Conservation (phyloP, 2,797 vertebrate genomes). For the Squalus acanthias region DNA sequence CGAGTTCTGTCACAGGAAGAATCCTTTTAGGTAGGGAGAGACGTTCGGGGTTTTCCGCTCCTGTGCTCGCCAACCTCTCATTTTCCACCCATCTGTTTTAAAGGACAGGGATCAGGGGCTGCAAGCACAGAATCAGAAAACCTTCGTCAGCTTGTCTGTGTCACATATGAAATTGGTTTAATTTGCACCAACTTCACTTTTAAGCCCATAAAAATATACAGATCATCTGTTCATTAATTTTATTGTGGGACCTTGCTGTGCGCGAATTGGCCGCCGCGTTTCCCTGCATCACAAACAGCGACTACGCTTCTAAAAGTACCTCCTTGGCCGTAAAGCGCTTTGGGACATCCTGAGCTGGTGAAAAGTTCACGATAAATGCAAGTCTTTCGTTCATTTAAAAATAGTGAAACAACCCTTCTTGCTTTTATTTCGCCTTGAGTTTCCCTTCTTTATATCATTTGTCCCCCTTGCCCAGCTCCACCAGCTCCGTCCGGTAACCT, state of each 20-base stretch:
- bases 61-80: slow-evolving; percentile 25
- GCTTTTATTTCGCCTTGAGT: background rate
- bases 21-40: slow-evolving; percentile 16
- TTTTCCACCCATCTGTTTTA: slow-evolving; percentile 28
- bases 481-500: too few species aligned
- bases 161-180: background rate
- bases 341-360: background rate
- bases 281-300: background rate
- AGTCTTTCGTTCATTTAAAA: background rate
- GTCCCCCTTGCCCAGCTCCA: background rate
- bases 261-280: background rate
- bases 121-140: slow-evolving; percentile 33
- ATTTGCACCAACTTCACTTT: background rate
- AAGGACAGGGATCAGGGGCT: slow-evolving; percentile 3
- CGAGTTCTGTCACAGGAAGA: slow-evolving; percentile 13
- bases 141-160: background rate
- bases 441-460: background rate
- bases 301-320: background rate
- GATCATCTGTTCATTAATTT: background rate
- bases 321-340: background rate
- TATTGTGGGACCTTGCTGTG: background rate
- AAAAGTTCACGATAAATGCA: background rate
- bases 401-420: background rate
- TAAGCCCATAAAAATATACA: background rate
- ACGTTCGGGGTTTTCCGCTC: background rate